Evolutionary conservation across 2,113 vertebrate genomes (phyloP).

Genomic region (Scophthalmus maximus): DNA sequence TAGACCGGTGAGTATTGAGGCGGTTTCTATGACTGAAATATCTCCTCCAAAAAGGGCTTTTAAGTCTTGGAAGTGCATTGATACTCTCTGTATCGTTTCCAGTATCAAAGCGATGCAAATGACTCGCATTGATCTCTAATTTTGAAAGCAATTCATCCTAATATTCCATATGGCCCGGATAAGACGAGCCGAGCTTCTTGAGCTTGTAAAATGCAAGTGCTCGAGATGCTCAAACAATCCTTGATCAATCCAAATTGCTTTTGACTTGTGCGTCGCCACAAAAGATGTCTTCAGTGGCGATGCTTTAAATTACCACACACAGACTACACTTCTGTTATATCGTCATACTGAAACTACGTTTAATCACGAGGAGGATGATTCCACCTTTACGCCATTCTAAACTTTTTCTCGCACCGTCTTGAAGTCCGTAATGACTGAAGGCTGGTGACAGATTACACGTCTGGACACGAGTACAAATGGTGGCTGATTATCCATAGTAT

Average conservation of each 20-base stretch:
- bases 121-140: slow-evolving; percentile 30
- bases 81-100: slow-evolving; percentile 5
- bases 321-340: neutral
- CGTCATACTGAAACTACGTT: neutral
- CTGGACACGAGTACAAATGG: slow-evolving; percentile 22
- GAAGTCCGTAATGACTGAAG: neutral
- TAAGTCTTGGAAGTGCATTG: slow-evolving; percentile 11
- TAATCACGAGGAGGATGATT: slow-evolving; percentile 25
- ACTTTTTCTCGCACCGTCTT: neutral
- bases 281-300: slow-evolving; percentile 8
- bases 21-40: too few relatives aligned
- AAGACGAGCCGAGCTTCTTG: neutral
- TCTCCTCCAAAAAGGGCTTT: slow-evolving; percentile 19
- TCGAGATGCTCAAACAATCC: slow-evolving; percentile 25
- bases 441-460: slow-evolving; percentile 32
- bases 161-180: neutral
- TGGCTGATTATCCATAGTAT: slow-evolving; percentile 70
- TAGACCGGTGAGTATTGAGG: too few relatives aligned
- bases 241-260: slow-evolving; percentile 34
- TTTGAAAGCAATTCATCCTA: slow-evolving; percentile 37
- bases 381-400: neutral
- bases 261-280: neutral
- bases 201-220: neutral
- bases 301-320: slow-evolving; percentile 12
- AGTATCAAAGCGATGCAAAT: slow-evolving; percentile 63